These are phyloP conservation scores for Laothoe populi DNA, from an alignment of 2,888 invertebrate species.

Conservation along the genomic window DNA sequence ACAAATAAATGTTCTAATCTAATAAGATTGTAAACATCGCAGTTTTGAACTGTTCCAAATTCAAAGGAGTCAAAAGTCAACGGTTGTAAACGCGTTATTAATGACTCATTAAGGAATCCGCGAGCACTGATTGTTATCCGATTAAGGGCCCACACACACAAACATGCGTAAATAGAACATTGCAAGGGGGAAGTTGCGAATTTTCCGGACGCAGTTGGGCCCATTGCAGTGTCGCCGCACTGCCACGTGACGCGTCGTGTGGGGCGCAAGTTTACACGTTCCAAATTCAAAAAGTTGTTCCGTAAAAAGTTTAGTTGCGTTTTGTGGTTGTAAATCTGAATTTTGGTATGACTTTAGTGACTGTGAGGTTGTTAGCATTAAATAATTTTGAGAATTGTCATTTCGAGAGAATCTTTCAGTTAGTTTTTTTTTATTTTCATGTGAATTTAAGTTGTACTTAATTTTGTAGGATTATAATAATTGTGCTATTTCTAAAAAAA, in stretches of 20 bases:
- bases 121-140: slow-evolving; percentile 70
- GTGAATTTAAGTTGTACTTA: not conserved
- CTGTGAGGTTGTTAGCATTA: slow-evolving; percentile 12
- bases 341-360: slow-evolving; percentile 1
- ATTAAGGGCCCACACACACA: slow-evolving; percentile 63
- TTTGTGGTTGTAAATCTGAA: not conserved
- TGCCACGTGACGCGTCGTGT: slow-evolving; percentile 77
- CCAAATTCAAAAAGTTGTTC: slow-evolving; percentile 52
- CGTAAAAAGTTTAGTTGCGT: slow-evolving; percentile 31
- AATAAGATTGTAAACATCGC: slow-evolving; percentile 27
- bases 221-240: slow-evolving; percentile 71
- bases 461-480: not conserved
- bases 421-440: not conserved
- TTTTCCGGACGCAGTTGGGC: slow-evolving; percentile 65
- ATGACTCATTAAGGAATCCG: slow-evolving; percentile 73
- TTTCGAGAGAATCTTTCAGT: slow-evolving; percentile 8
- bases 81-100: slow-evolving; percentile 58
- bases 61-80: slow-evolving; percentile 60
- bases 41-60: slow-evolving; percentile 34
- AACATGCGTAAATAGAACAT: slow-evolving; percentile 35
- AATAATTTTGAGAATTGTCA: not conserved
- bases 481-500: too few species aligned
- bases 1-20: not conserved
- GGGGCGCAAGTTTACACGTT: slow-evolving; percentile 75
- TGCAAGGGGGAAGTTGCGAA: slow-evolving; percentile 68